Evolutionary conservation across 2,113 vertebrate species (phyloP).

Genomic region (Elanus axillaris): DNA sequence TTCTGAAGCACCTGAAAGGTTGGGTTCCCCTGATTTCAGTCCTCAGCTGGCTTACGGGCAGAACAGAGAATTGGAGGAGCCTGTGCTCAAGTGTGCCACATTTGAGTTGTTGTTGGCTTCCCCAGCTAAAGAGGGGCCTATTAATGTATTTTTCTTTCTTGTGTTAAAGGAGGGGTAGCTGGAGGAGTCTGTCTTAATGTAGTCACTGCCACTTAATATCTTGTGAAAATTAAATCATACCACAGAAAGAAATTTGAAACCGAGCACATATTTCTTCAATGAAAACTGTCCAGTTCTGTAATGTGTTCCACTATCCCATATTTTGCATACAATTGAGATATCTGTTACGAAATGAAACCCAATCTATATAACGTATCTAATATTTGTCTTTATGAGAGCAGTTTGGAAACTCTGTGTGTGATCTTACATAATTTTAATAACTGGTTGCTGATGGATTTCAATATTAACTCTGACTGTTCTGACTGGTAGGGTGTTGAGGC

Average conservation of each 20-base stretch:
- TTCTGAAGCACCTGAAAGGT: conserved; percentile 20
- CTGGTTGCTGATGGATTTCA: conserved; percentile 56
- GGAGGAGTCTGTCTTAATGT: not conserved
- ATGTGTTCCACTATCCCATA: not conserved
- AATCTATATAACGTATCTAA: conserved; percentile 22
- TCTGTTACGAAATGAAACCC: conserved; percentile 6
- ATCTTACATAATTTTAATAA: conserved; percentile 62
- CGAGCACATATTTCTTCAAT: not conserved
- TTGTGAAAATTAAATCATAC: conserved; percentile 2
- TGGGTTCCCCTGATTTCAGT: not conserved
- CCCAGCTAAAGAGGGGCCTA: not conserved
- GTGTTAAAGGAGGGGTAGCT: not conserved
- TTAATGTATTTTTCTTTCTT: not conserved
- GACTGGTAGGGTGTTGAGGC: not conserved
- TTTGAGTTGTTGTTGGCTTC: not conserved
- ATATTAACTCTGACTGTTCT: conserved; percentile 25
- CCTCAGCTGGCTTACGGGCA: not conserved
- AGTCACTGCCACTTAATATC: not conserved
- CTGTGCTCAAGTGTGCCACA: not conserved
- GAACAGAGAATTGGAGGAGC: not conserved
- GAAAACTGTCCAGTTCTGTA: not conserved
- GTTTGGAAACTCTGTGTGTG: conserved; percentile 56
- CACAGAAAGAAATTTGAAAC: not conserved
- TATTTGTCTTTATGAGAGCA: conserved; percentile 46
- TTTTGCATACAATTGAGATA: conserved; percentile 53